A percentile compares a stretch with the other conserved stretches of the same genome.
These are phyloP conservation scores for Philopedon plagiatum DNA, from an alignment of 2,888 invertebrate genomes.

Conservation along the genomic window DNA sequence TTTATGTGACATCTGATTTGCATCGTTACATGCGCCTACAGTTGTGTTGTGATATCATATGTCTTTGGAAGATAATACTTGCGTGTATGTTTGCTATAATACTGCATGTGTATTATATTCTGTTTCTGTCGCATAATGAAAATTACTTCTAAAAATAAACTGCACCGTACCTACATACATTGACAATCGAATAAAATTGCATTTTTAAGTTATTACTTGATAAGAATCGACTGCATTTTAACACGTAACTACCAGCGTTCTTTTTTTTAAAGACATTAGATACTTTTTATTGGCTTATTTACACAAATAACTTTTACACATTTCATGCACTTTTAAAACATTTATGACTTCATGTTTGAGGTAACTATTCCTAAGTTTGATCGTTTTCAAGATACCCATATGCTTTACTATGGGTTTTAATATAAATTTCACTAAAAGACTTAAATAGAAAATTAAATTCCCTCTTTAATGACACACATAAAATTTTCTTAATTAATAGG, in stretches of 20 bases:
- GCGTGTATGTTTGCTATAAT: neutral
- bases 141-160: slow-evolving; percentile 21
- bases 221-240: neutral
- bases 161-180: neutral
- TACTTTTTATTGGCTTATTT: neutral
- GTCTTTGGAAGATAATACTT: neutral
- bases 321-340: neutral
- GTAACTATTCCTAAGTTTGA: neutral
- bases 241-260: neutral
- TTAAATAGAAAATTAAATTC: neutral
- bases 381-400: neutral
- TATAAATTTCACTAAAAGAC: neutral
- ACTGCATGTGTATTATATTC: neutral
- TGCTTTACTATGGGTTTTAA: neutral
- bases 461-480: neutral
- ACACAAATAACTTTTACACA: neutral
- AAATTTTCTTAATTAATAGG: slow-evolving; percentile 13
- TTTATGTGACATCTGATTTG: neutral
- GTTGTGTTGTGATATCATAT: neutral
- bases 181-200: neutral
- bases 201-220: neutral
- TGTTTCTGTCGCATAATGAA: slow-evolving; percentile 4
- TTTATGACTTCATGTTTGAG: too few relatives aligned
- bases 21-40: too few relatives aligned
- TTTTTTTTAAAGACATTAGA: slow-evolving; percentile 1